Percentiles rank a stretch among this genome's conserved stretches.
These are phyloP conservation scores for Myripristis jacobus DNA, from an alignment of 2,797 vertebrate genomes.

Conservation along the genomic window DNA sequence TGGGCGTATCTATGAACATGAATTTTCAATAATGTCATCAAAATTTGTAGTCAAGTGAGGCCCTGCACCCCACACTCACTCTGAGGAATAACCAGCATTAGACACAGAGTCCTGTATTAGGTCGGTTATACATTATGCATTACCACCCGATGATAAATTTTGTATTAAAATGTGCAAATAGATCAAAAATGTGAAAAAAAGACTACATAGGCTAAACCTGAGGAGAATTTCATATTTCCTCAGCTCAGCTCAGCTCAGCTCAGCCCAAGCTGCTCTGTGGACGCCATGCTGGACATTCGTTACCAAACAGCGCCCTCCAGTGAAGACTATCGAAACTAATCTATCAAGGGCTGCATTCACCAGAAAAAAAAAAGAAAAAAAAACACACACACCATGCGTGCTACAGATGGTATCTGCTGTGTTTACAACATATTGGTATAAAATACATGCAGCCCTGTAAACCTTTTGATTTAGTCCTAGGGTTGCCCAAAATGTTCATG, in stretches of 20 bases:
- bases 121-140: slow-evolving; percentile 3
- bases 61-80: neutral
- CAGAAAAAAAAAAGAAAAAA: neutral
- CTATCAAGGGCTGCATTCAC: neutral
- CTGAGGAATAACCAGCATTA: slow-evolving; percentile 13
- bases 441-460: too few species aligned
- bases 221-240: neutral
- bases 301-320: slow-evolving; percentile 79
- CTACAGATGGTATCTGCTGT: neutral
- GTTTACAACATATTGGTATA: too few species aligned
- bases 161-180: slow-evolving; percentile 2
- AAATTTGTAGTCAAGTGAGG: neutral
- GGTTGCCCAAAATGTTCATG: slow-evolving; percentile 8
- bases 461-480: slow-evolving; percentile 21
- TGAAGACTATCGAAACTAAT: slow-evolving; percentile 26
- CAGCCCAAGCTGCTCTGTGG: neutral
- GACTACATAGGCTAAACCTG: neutral
- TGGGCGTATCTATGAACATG: neutral
- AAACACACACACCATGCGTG: neutral
- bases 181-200: neutral
- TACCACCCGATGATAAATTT: neutral
- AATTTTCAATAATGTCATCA: neutral
- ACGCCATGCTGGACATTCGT: slow-evolving; percentile 54
- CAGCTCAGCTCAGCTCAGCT: slow-evolving; percentile 26
- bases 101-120: neutral